Conservation (phyloP, 2,888 invertebrate genomes). For the Marronus borbonicus region DNA sequence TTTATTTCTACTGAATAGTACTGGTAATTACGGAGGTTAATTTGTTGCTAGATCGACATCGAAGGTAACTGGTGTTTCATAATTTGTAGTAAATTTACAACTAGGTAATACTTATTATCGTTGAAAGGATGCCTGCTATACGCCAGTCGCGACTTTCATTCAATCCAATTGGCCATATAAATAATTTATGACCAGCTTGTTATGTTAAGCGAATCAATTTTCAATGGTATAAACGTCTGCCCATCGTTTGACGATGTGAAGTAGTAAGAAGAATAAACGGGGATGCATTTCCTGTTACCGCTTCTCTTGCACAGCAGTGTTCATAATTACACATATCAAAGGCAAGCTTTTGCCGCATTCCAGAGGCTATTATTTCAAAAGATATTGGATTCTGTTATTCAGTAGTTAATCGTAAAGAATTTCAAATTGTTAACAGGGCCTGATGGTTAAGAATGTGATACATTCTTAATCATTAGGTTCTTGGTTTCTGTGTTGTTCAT, state of each 20-base stretch:
- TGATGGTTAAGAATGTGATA: too few relatives aligned
- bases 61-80: conserved; percentile 29
- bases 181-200: conserved; percentile 37
- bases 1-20: conserved; percentile 16
- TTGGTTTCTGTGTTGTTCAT: too few relatives aligned
- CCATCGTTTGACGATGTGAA: conserved; percentile 25
- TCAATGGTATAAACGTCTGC: conserved; percentile 2
- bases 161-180: conserved; percentile 18
- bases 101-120: conserved; percentile 32
- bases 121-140: conserved; percentile 11
- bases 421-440: too few relatives aligned
- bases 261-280: conserved; percentile 1
- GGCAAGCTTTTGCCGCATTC: not conserved
- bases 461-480: too few relatives aligned
- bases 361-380: not conserved
- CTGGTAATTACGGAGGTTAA: conserved; percentile 24
- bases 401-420: too few relatives aligned
- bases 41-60: conserved; percentile 23
- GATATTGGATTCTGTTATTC: too few relatives aligned
- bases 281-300: conserved; percentile 28
- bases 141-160: conserved; percentile 28
- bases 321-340: not conserved
- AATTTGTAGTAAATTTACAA: conserved; percentile 42
- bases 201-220: conserved; percentile 22
- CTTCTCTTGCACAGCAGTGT: not conserved